phyloP scores from a whole-genome alignment of 30 jellyfish, hydroid and myxozoan genomes.

The Aurelia sp. region DNA sequence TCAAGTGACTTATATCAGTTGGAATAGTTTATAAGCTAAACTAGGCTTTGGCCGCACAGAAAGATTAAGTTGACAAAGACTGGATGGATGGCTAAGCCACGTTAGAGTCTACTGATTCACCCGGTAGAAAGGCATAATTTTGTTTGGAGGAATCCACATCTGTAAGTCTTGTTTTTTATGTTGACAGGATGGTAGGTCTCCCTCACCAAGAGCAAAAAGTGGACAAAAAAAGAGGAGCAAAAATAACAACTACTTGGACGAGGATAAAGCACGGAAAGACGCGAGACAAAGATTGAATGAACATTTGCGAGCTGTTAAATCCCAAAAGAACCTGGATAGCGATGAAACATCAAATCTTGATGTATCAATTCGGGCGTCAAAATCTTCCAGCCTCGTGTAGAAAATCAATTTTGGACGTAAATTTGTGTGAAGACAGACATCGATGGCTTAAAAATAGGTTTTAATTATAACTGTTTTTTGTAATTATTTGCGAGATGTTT shows the following conservation, averaged over 20 bases:
- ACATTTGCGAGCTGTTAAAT: constrained; percentile 62
- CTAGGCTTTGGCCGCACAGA: no score
- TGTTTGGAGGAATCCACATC: no score
- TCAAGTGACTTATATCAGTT: no score
- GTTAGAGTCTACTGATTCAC: no score
- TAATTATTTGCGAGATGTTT: no score
- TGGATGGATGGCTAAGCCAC: no score
- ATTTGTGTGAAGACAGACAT: neutral
- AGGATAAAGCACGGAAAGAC: constrained; percentile 82
- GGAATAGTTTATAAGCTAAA: no score
- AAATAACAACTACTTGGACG: constrained; percentile 63
- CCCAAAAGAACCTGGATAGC: constrained; percentile 36
- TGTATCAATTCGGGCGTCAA: constrained; percentile 32
- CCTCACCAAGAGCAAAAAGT: constrained; percentile 67
- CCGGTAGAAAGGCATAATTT: no score
- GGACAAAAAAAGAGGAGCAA: constrained; percentile 50
- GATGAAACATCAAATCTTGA: constrained; percentile 19
- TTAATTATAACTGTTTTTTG: neutral
- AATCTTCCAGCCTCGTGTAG: constrained; percentile 31
- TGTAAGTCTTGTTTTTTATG: neutral
- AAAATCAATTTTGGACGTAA: neutral
- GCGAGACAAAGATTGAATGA: constrained; percentile 75
- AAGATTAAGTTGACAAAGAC: no score
- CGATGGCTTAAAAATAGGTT: constrained; percentile 11
- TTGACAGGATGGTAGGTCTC: constrained; percentile 65